These are phyloP conservation scores for Linnaemya vulpina DNA, from an alignment of 2,888 invertebrate species.

Conservation along the genomic window DNA sequence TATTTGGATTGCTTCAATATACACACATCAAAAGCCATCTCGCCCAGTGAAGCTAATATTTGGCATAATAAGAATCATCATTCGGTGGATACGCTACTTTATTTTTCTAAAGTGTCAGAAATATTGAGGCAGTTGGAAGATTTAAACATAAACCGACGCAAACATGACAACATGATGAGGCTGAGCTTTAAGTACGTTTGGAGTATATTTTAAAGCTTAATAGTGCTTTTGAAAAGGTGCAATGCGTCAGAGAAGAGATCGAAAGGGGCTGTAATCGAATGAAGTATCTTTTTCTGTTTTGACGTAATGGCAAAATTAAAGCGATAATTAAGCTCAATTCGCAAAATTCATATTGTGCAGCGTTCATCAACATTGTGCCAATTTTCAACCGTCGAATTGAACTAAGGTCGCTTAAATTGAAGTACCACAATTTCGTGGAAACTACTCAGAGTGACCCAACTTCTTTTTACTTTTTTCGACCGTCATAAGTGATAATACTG, in stretches of 20 bases:
- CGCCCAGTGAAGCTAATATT: neutral
- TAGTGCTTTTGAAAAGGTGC: neutral
- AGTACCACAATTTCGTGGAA: slow-evolving; percentile 59
- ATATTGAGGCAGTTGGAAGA: neutral
- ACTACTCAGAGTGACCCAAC: slow-evolving; percentile 62
- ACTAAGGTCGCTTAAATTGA: slow-evolving; percentile 36
- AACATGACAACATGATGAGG: neutral
- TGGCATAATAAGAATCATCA: neutral
- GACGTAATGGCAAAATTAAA: too few relatives aligned
- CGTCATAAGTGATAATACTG: slow-evolving; percentile 54
- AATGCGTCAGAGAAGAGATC: neutral
- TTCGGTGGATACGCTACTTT: neutral
- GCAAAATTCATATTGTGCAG: too few relatives aligned
- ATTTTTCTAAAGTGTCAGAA: neutral
- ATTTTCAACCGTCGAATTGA: too few relatives aligned
- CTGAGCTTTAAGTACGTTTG: neutral
- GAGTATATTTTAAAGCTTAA: neutral
- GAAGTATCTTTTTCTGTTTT: too few relatives aligned
- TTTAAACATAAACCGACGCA: neutral
- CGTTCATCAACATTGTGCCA: too few relatives aligned
- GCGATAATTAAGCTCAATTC: too few relatives aligned
- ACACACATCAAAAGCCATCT: neutral
- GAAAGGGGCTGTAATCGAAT: neutral
- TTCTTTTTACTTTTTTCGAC: slow-evolving; percentile 64
- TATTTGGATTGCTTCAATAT: neutral